Base-by-base conservation (phyloP, 1,140 invertebrate genomes). In the Portunus trituberculatus region DNA sequence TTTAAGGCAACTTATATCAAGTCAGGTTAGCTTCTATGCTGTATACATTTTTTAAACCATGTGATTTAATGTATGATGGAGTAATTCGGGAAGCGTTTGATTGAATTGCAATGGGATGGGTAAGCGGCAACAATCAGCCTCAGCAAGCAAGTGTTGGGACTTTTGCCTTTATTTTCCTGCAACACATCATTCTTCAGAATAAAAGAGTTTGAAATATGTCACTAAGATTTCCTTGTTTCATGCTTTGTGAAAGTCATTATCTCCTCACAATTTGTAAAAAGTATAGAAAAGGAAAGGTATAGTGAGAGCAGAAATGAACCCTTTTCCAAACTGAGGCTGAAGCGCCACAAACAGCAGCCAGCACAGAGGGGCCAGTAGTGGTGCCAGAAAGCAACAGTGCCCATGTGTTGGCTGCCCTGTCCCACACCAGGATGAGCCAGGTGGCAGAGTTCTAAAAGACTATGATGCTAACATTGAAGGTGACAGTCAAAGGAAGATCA, bases 1-100 rank as follows among this genome's bases (percentile, higher is more conserved):
- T 94, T 91, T 94, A 94, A 94, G 52, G 52, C 31, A 46, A 25
- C 45, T 94, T 76, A 94, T 94, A 90, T 90, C 89, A 28, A 29
- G 28, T 94, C 45, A 94, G 82, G 87, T 46, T 88, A 82, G 31
- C 48, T 76, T 76, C 12, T n/a, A 76, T 76, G 67, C 67, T 76
- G 67, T 76, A 76, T 76, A 76, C 16, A 76, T 76, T 76, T 76
- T 7, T 76, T n/a, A 12, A n/a, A 76, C 1, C 25, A n/a, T 76
- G 67, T 76, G 67, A 76, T 76, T 59, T 59, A 14, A 39, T 39
- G 16, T 20, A 59, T 59, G 10, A 59, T 59, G 52, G 52, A 59
- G 67, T 76, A 1, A 76, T 76, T 7, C 0, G 67, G 67, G 20
- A 76, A 76, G 67, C n/a, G 67, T 76, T n/a, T 76, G 59, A 25